phyloP scores from a whole-genome alignment of 1,140 invertebrate genomes.

The Drosophila carrolli region DNA sequence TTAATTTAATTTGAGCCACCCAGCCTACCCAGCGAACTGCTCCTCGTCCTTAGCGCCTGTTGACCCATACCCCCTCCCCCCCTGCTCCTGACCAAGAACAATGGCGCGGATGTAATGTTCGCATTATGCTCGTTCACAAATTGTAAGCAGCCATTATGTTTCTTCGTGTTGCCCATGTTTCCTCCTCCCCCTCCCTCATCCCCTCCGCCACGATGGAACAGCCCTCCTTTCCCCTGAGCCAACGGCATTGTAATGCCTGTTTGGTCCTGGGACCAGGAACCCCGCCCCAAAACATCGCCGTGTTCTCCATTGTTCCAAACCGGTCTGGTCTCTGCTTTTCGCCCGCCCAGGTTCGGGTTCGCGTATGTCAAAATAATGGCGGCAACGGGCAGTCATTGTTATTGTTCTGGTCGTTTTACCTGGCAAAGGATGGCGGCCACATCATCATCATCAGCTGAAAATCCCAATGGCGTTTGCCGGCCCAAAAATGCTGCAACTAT shows the following conservation, averaged over 20 bases:
- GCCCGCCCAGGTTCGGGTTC: constrained; percentile 38
- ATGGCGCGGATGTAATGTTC: constrained; percentile 83
- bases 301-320: constrained; percentile 64
- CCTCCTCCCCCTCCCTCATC: constrained; percentile 2
- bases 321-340: background rate
- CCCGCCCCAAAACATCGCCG: constrained; percentile 54
- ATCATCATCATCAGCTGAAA: constrained; percentile 41
- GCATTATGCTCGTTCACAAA: constrained; percentile 83
- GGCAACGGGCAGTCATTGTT: constrained; percentile 59
- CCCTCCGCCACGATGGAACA: background rate
- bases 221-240: background rate
- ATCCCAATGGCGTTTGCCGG: background rate
- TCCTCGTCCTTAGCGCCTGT: background rate
- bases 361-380: constrained; percentile 80
- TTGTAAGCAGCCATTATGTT: constrained; percentile 83
- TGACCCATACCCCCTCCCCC: constrained; percentile 1
- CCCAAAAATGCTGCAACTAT: constrained; percentile 1
- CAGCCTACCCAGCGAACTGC: constrained; percentile 28
- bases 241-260: constrained; percentile 62
- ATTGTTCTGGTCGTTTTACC: constrained; percentile 33
- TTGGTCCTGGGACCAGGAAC: constrained; percentile 27
- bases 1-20: constrained; percentile 79
- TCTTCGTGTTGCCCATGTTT: constrained; percentile 78
- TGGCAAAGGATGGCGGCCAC: constrained; percentile 25
- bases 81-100: constrained; percentile 55